Evolutionary conservation across 2,113 vertebrate genomes (phyloP), one percentile per base, ranked within the genome.

Genomic region (Oreotrochilus melanogaster): DNA sequence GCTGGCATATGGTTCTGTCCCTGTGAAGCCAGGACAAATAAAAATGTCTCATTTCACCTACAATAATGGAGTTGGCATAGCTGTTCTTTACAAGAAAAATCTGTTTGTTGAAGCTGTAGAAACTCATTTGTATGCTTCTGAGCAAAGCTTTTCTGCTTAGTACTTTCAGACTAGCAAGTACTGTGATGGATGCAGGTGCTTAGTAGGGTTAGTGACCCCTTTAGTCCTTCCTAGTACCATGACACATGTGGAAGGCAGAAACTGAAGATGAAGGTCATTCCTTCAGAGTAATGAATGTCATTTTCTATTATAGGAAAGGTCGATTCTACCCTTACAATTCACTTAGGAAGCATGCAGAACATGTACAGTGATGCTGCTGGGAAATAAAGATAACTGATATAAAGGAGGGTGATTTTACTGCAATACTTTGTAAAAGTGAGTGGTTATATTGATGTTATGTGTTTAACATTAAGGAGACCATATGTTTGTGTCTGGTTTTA

Each of bases 141-240:
- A 89, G 87, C 66, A 94, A 94, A 92, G 88, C 48, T 88, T 78
- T 92, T 85, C 51, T 88, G 61, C 56, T 67, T 67, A 16, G 13
- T 24, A 9, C 33, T 88, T 89, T 42, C 47, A 31, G 66, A 60
- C 18, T 64, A 37, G 53, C 58, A 79, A 42, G 54, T 79, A 31
- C 1, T 33, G 42, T 85, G 75, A 60, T 91, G 67, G 53, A 79
- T 86, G 61, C 33, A 51, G 57, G 71, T 82, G 28, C 53, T 91
- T 64, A 71, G 42, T 54, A 66, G 74, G 58, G 33, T 71, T 78
- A 64, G 51, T 92, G 93, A 86, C 37, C 86, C 0, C 0, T 57
- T 81, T 3, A 66, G 56, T 85, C 30, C 24, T 75, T 79, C 75
- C 9, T 54, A 23, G 21, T n/a, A 39, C 48, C 1, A 0, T 71